Percentiles rank a stretch among this genome's conserved stretches.
These are phyloP conservation scores for Drosophila athabasca DNA, from an alignment of 1,140 invertebrate genomes.

Conservation along the genomic window DNA sequence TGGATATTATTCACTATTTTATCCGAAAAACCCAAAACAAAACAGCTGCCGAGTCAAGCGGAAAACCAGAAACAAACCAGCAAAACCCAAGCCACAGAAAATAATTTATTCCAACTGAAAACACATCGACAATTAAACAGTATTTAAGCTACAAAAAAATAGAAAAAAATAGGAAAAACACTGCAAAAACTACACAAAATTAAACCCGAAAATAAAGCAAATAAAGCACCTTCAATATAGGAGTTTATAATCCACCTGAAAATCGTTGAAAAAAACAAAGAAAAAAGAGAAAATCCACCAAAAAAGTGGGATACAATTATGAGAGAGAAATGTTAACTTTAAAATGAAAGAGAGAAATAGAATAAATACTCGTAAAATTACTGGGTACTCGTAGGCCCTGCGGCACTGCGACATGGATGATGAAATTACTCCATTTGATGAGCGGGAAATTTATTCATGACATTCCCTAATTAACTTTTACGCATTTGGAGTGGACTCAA, in stretches of 20 bases:
- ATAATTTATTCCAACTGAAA: slow-evolving; percentile 11
- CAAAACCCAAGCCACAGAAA: slow-evolving; percentile 13
- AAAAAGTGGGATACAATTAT: background rate
- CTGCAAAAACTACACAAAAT: background rate
- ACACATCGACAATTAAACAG: slow-evolving; percentile 13
- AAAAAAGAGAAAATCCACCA: background rate
- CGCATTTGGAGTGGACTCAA: slow-evolving; percentile 39
- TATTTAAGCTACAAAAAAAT: slow-evolving; percentile 12
- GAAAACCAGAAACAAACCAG: slow-evolving; percentile 12
- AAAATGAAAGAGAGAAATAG: slow-evolving; percentile 14
- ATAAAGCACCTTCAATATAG: background rate
- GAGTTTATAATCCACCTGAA: background rate
- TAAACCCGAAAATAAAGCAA: slow-evolving; percentile 16
- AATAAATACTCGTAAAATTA: too few species aligned
- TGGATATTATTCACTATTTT: background rate
- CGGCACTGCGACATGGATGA: slow-evolving; percentile 5
- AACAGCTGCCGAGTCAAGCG: background rate
- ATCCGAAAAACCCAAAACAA: slow-evolving; percentile 7
- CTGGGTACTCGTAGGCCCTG: background rate
- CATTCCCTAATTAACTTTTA: slow-evolving; percentile 68
- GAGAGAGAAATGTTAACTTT: background rate
- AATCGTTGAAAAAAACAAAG: background rate
- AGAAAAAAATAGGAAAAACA: background rate
- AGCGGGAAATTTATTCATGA: slow-evolving; percentile 43
- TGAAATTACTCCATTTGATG: slow-evolving; percentile 32